Evolutionary conservation across 2,797 vertebrate genomes (phyloP).

Genomic region (Spatula clypeata): DNA sequence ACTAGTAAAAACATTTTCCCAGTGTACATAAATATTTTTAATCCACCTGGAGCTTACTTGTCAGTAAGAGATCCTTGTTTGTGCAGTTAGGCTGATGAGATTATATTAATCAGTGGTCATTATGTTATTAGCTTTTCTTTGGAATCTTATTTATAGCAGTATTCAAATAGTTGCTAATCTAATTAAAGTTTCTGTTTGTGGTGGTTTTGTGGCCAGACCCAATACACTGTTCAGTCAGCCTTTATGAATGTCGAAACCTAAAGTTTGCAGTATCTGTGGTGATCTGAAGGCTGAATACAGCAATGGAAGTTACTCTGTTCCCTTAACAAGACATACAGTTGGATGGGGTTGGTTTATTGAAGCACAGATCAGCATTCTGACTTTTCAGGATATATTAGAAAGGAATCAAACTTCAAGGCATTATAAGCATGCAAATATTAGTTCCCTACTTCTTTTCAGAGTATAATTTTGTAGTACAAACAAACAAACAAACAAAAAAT

Average conservation of each 20-base stretch:
- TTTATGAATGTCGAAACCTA: neutral
- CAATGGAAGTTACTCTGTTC: neutral
- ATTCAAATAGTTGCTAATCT: neutral
- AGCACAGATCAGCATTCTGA: constrained; percentile 7
- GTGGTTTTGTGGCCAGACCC: no score
- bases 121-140: neutral
- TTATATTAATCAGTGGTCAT: neutral
- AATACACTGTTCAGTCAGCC: neutral
- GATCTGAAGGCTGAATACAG: neutral
- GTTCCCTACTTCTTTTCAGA: constrained; percentile 9
- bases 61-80: neutral
- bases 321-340: neutral
- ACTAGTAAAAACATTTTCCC: neutral
- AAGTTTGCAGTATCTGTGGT: neutral
- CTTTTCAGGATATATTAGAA: constrained; percentile 42
- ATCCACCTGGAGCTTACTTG: neutral
- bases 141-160: neutral
- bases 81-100: neutral
- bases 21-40: neutral
- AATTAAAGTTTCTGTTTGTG: neutral
- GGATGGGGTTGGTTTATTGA: neutral
- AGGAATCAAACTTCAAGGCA: constrained; percentile 26
- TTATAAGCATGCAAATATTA: constrained; percentile 17
- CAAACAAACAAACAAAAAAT: neutral
- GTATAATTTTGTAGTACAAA: neutral